These are phyloP conservation scores for Achroia grisella DNA, from an alignment of 1,140 invertebrate species.

Conservation along the genomic window DNA sequence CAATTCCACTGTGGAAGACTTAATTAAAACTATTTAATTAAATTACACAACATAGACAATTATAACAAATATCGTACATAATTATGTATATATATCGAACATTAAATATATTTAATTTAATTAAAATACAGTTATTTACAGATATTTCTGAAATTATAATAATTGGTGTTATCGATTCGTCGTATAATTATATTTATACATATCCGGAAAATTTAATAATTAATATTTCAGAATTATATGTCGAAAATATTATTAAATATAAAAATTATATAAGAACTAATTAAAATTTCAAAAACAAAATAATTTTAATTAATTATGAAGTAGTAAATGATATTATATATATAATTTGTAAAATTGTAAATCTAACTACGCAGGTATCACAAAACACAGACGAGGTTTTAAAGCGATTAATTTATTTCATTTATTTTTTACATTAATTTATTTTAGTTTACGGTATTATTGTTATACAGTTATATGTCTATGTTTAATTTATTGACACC, in stretches of 20 bases:
- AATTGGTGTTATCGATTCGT: neutral
- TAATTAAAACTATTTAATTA: constrained; percentile 6
- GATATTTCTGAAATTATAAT: neutral
- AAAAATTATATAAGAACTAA: no score
- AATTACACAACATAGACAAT: neutral
- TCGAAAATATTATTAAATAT: no score
- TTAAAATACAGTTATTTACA: constrained; percentile 1
- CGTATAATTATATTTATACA: no score
- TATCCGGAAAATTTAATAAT: no score
- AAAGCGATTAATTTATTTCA: constrained; percentile 12
- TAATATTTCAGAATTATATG: no score
- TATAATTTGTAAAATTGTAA: constrained; percentile 13
- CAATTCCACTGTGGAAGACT: constrained; percentile 4
- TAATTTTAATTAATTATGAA: neutral
- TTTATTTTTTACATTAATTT: constrained; percentile 3
- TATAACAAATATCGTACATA: neutral
- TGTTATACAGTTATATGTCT: neutral
- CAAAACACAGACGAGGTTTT: constrained; percentile 32
- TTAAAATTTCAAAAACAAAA: no score
- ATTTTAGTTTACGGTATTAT: no score
- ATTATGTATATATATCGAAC: neutral
- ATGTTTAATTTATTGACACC: constrained; percentile 16
- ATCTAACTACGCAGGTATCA: constrained; percentile 22
- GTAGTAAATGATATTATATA: no score
- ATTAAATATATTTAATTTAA: neutral